phyloP scores from a whole-genome alignment of 2,113 vertebrate genomes.

The Rhabdomys dilectus region DNA sequence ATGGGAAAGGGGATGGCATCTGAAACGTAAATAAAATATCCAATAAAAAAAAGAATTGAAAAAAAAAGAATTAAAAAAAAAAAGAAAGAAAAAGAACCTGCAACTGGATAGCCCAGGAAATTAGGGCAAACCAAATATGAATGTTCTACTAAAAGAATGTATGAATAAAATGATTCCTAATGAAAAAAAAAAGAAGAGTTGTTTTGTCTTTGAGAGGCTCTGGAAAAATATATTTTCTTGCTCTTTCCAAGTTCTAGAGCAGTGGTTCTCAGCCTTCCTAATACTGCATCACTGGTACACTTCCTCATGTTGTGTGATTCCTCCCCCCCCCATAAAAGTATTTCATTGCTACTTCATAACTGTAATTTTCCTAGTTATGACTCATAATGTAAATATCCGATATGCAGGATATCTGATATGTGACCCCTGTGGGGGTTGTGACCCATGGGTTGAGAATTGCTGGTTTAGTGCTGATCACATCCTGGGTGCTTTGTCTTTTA shows the following conservation, averaged over 20 bases:
- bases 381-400: not conserved
- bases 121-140: too few species aligned
- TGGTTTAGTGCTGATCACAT: not conserved
- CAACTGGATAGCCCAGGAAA: too few species aligned
- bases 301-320: not conserved
- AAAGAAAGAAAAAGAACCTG: too few species aligned
- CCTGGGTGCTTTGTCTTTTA: not conserved
- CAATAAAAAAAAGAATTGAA: too few species aligned
- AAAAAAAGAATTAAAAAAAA: too few species aligned
- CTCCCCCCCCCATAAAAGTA: not conserved
- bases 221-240: not conserved
- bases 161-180: too few species aligned
- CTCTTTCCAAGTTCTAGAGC: not conserved
- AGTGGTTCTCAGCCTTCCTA: not conserved
- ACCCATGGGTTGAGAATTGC: not conserved
- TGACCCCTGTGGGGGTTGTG: not conserved
- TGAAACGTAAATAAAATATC: too few species aligned
- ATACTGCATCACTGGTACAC: not conserved
- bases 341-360: not conserved
- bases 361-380: not conserved
- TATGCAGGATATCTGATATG: not conserved
- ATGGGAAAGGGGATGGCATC: too few species aligned
- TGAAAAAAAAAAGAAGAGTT: too few species aligned
- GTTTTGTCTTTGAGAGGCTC: not conserved
- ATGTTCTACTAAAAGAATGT: too few species aligned